Base-by-base conservation (phyloP, 2,888 invertebrate species). In the Dolomedes plantarius region DNA sequence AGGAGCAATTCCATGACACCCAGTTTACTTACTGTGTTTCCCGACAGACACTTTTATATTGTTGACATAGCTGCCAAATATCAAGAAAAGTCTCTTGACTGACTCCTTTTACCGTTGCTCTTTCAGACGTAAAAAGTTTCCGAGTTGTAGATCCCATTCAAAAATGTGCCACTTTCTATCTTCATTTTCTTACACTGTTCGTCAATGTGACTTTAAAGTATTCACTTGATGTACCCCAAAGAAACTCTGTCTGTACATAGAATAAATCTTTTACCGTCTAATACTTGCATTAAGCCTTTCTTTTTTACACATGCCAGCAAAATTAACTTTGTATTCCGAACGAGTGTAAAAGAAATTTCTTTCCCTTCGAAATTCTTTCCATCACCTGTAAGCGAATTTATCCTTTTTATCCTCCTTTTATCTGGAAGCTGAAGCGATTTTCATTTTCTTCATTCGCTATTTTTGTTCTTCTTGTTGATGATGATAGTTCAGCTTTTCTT, bases 371-470 rank as follows among this genome's bases (percentile, higher is more conserved):
- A 19, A 67, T 67, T 67, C 32, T n/a, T 67, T 67, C 36, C 67
- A 67, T 67, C 67, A 67, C 67, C 67, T 67, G 67, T 67, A 67
- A 67, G 67, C 67, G 67, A 67, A 67, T 67, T 67, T 67, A 67
- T 31, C 67, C 36, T 36, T 67, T 67, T 67, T 67, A 32, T 32
- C 36, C 67, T 19, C 32, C 36, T 67, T 19, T 67, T 67, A 19
- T 32, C 67, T 67, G 56, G 56, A 56, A 23, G 56, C 56, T 56
- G 56, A 23, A 23, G 56, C 56, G 56, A 56, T 56, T 56, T 56
- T 56, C 56, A 56, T 56, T 56, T 56, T 56, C 56, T 56, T 56
- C 56, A 56, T 56, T 56, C 56, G 56, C 56, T 23, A 16, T 23
- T 56, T 56, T 56, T 56, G 19, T 56, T 56, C 46, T 46, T 46